Conservation (phyloP, 2,113 vertebrate species). For the Gadus macrocephalus region DNA sequence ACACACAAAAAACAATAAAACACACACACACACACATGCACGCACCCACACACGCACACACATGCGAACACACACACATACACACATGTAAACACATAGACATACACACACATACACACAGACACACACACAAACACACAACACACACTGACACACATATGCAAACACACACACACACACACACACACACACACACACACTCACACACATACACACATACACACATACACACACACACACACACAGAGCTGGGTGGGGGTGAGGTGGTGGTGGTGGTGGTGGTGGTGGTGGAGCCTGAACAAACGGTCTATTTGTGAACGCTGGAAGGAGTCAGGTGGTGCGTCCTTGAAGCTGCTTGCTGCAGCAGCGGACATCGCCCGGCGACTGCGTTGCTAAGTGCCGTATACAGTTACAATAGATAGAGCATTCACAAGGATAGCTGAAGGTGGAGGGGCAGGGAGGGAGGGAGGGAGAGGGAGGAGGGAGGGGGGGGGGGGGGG, state of each 20-base stretch:
- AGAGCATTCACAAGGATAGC: constrained; percentile 66
- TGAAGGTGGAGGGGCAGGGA: constrained; percentile 53
- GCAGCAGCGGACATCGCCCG: constrained; percentile 23
- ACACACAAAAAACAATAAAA: constrained; percentile 8
- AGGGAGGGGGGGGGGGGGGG: constrained; percentile 50
- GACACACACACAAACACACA: not conserved
- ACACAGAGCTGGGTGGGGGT: constrained; percentile 41
- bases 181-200: not conserved
- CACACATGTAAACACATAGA: constrained; percentile 9
- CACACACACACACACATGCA: not conserved
- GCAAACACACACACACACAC: too few relatives aligned
- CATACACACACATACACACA: not conserved
- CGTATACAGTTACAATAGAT: constrained; percentile 71
- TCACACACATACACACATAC: not conserved
- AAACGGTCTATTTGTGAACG: constrained; percentile 67
- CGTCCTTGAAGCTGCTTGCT: constrained; percentile 59
- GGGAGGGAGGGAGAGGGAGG: constrained; percentile 10
- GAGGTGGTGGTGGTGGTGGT: constrained; percentile 43
- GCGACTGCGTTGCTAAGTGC: constrained; percentile 65
- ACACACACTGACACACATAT: too few relatives aligned
- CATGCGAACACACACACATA: not conserved
- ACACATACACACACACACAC: constrained; percentile 7
- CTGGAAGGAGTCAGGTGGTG: constrained; percentile 29
- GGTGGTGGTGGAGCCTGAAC: constrained; percentile 36
- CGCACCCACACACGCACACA: not conserved